These are phyloP conservation scores for Aleadryas rufinucha DNA, from an alignment of 2,113 vertebrate genomes.

Conservation along the genomic window DNA sequence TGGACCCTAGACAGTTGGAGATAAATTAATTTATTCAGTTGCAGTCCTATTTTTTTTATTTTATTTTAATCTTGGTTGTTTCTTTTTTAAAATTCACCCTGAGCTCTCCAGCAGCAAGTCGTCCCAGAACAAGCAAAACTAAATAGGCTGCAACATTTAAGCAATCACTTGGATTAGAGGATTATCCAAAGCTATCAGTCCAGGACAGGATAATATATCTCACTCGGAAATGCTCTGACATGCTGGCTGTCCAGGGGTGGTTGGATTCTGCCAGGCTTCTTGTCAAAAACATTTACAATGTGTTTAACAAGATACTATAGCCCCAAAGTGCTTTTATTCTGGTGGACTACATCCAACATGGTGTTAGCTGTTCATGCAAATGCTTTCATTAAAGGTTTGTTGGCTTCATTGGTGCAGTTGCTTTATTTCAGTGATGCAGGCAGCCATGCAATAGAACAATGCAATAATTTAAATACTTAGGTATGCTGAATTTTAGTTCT, in stretches of 20 bases:
- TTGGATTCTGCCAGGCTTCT: background rate
- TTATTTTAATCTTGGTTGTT: background rate
- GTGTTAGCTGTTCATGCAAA: background rate
- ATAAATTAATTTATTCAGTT: background rate
- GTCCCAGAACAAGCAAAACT: background rate
- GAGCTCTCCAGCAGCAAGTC: background rate
- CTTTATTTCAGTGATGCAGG: background rate
- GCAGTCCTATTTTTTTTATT: background rate
- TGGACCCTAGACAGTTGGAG: background rate
- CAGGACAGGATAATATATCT: background rate
- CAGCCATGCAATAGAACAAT: background rate
- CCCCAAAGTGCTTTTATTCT: background rate
- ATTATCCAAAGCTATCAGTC: constrained; percentile 1
- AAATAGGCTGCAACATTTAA: background rate
- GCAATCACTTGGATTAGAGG: background rate
- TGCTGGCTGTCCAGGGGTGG: background rate
- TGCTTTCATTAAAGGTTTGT: background rate
- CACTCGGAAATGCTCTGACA: background rate
- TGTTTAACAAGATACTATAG: background rate
- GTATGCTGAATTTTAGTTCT: background rate
- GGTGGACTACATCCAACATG: background rate
- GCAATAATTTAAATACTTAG: background rate
- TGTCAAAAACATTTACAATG: background rate
- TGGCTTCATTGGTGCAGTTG: background rate
- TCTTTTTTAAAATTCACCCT: background rate